These are phyloP conservation scores for Sebastes schlegelii DNA, from an alignment of 2,113 vertebrate species.

Conservation along the genomic window DNA sequence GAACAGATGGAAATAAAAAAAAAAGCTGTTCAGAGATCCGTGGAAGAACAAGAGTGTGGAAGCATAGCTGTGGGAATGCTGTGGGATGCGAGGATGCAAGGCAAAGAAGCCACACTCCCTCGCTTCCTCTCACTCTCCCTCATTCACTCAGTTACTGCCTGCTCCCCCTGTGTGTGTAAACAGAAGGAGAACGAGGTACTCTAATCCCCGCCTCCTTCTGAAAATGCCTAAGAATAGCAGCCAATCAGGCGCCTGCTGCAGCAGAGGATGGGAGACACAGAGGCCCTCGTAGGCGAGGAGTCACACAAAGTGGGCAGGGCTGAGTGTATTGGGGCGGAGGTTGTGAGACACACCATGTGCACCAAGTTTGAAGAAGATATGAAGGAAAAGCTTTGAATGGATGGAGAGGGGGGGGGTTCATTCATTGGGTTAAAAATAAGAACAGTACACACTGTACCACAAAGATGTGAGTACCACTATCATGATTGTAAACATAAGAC, in stretches of 20 bases:
- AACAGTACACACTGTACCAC: slow-evolving; percentile 48
- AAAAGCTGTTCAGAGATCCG: slow-evolving; percentile 13
- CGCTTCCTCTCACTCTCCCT: slow-evolving; percentile 63
- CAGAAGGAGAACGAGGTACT: slow-evolving; percentile 71
- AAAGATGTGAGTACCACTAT: slow-evolving; percentile 21
- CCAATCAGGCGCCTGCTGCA: slow-evolving; percentile 68
- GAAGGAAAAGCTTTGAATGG: slow-evolving; percentile 66
- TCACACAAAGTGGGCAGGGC: slow-evolving; percentile 54
- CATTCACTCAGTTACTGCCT: slow-evolving; percentile 71
- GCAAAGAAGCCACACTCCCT: slow-evolving; percentile 46
- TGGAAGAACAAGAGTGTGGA: slow-evolving; percentile 27
- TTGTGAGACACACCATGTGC: slow-evolving; percentile 75
- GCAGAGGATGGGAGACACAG: slow-evolving; percentile 45
- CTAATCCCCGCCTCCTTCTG: slow-evolving; percentile 68
- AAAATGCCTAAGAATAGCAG: slow-evolving; percentile 70
- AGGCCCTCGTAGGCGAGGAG: slow-evolving; percentile 62
- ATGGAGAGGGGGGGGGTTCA: slow-evolving; percentile 41
- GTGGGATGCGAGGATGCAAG: slow-evolving; percentile 56
- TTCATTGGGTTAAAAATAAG: slow-evolving; percentile 72
- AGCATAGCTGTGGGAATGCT: slow-evolving; percentile 42
- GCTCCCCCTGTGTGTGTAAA: slow-evolving; percentile 75
- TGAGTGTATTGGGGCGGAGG: slow-evolving; percentile 58
- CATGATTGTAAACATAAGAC: slow-evolving; percentile 5
- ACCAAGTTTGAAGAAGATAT: slow-evolving; percentile 77
- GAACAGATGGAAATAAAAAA: slow-evolving; percentile 5